Evolutionary conservation across 2,888 invertebrate species (phyloP), one percentile per base, ranked within the genome.

Genomic region (Calephelis perditalis): DNA sequence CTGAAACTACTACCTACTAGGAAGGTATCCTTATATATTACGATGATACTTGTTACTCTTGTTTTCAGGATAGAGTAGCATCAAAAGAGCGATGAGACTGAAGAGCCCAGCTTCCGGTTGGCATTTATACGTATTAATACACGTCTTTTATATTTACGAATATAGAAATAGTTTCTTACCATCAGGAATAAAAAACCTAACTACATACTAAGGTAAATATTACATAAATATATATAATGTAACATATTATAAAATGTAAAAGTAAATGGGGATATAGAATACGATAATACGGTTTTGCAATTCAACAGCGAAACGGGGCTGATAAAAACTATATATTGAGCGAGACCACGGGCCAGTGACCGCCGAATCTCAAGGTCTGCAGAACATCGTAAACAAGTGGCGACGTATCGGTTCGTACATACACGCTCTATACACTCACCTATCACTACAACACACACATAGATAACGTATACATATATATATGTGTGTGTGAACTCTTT

Each of bases 311-410:
- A 62, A 61, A 61, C 58, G 60, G 59, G 60, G 72, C 70, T 72
- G 74, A 75, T 80, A 78, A 79, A 81, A 78, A 75, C 79, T 75
- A 70, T 76, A 79, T 75, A 75, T 75, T 70, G 71, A 71, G 74
- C 73, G 78, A 74, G 79, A 73, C 75, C 75, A 71, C 77, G 81
- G 86, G 89, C 79, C 87, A 88, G 71, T 88, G 89, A 88, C 89
- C 89, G 86, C 75, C 87, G 78, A 90, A 89, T 86, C 78, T 88
- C 89, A 90, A 90, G 89, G 89, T 84, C 88, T 81, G 85, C 77
- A 75, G 73, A 79, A 77, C 81, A 84, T 77, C 73, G 85, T 87
- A 88, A 89, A 88, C 88, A 90, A 87, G 82, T 85, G 82, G 65
- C 81, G 72, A 72, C 71, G 73, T 71, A 69, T 73, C 70, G 64